These are phyloP conservation scores for Pocillopora grandis DNA, from an alignment of 92 coral and sea anemone species.

Conservation along the genomic window DNA sequence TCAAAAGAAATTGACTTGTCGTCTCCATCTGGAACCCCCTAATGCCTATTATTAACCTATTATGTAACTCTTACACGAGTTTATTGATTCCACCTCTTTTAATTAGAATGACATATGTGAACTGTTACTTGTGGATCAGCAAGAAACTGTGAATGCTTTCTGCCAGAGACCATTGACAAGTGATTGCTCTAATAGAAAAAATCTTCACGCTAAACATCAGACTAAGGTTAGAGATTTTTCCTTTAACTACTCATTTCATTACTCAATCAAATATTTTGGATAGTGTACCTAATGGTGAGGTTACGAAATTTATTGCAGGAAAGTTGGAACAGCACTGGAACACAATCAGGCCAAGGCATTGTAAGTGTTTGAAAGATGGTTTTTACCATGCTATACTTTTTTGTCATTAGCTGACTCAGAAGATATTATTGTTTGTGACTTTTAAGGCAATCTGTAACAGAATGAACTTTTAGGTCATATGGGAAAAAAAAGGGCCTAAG, in stretches of 20 bases:
- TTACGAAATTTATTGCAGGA: background rate
- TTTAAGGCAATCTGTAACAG: no score
- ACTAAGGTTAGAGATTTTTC: background rate
- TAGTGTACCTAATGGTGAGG: no score
- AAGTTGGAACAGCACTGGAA: background rate
- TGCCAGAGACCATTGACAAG: constrained; percentile 11
- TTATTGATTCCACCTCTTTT: background rate
- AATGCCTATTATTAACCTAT: no score
- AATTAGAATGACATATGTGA: constrained; percentile 64
- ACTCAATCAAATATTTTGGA: no score
- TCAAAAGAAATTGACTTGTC: no score
- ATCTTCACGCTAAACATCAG: constrained; percentile 1
- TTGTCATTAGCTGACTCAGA: no score
- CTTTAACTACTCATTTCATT: background rate
- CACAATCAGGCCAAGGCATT: constrained; percentile 19
- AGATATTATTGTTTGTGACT: no score
- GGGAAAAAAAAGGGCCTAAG: no score
- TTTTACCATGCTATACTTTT: background rate
- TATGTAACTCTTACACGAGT: no score
- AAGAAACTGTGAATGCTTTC: constrained; percentile 14
- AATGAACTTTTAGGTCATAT: no score
- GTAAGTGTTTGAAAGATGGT: constrained; percentile 8
- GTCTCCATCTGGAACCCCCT: no score
- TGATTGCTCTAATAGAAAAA: constrained; percentile 21
- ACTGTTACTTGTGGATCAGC: constrained; percentile 47